phyloP scores from a whole-genome alignment of 2,113 vertebrate genomes.

The Hippopotamus amphibius region DNA sequence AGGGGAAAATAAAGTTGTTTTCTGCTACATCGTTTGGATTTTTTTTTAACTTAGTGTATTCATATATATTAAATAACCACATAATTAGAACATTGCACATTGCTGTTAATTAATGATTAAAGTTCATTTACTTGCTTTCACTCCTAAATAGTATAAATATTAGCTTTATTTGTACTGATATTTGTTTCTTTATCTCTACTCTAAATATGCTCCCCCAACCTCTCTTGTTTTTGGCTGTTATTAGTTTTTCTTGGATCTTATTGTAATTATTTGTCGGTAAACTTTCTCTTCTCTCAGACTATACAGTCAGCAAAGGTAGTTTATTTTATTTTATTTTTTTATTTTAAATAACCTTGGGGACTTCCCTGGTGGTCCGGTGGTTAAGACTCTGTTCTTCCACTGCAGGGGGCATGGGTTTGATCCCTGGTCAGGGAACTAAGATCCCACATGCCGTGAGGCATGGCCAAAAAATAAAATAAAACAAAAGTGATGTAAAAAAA shows the following conservation, averaged over 20 bases:
- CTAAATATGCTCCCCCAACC: background rate
- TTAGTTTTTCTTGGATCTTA: background rate
- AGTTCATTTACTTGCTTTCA: background rate
- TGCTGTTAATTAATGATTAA: background rate
- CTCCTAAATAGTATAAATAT: background rate
- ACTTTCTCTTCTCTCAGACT: background rate
- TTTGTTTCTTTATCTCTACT: background rate
- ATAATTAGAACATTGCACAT: background rate
- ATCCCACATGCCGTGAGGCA: rapidly evolving
- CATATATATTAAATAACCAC: background rate
- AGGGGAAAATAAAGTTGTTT: background rate
- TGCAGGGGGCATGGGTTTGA: too few species aligned
- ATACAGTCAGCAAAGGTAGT: background rate
- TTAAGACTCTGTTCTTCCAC: too few species aligned
- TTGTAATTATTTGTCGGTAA: background rate
- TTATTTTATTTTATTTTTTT: background rate
- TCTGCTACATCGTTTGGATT: background rate
- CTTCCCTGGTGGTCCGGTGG: too few species aligned
- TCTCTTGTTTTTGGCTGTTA: background rate
- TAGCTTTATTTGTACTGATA: background rate
- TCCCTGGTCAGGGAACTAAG: too few species aligned
- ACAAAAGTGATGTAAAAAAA: background rate
- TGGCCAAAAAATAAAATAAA: too few species aligned
- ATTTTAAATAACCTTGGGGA: background rate
- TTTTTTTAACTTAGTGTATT: background rate